Conservation (phyloP, 2,113 vertebrate genomes). For the Colossoma macropomum region DNA sequence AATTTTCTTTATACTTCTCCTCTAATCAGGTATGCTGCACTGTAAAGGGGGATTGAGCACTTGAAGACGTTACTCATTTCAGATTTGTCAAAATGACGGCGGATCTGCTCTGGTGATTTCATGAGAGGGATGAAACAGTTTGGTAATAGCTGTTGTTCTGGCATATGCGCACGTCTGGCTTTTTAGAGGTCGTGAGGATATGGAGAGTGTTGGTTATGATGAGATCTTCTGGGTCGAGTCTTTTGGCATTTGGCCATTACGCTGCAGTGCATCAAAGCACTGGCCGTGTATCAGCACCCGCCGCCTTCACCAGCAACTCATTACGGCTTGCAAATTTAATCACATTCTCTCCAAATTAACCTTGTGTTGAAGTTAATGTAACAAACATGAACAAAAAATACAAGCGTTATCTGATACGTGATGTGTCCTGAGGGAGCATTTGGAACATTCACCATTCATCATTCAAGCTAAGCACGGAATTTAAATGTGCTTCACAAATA, state of each 20-base stretch:
- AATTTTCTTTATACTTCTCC: neutral
- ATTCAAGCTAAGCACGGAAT: neutral
- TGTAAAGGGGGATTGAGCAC: neutral
- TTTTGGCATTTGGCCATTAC: constrained; percentile 13
- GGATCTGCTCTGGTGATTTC: constrained; percentile 4
- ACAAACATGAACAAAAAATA: constrained; percentile 64
- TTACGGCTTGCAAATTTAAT: constrained; percentile 64
- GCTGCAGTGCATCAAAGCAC: constrained; percentile 2
- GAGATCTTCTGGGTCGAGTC: constrained; percentile 19
- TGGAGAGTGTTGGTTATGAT: neutral
- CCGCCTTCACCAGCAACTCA: constrained; percentile 7
- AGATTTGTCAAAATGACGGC: neutral
- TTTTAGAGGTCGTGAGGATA: constrained; percentile 10
- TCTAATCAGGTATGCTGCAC: neutral
- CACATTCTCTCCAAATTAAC: constrained; percentile 66
- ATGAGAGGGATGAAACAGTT: neutral
- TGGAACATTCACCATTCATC: neutral
- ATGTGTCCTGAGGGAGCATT: neutral
- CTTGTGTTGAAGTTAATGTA: constrained; percentile 66
- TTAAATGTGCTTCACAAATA: neutral
- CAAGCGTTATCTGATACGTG: neutral
- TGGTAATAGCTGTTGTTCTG: neutral
- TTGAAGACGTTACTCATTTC: neutral
- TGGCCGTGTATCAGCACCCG: constrained; percentile 36
- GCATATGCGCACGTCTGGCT: neutral